Base-by-base conservation (phyloP, 2,113 vertebrate genomes). In the Xiphophorus couchianus region DNA sequence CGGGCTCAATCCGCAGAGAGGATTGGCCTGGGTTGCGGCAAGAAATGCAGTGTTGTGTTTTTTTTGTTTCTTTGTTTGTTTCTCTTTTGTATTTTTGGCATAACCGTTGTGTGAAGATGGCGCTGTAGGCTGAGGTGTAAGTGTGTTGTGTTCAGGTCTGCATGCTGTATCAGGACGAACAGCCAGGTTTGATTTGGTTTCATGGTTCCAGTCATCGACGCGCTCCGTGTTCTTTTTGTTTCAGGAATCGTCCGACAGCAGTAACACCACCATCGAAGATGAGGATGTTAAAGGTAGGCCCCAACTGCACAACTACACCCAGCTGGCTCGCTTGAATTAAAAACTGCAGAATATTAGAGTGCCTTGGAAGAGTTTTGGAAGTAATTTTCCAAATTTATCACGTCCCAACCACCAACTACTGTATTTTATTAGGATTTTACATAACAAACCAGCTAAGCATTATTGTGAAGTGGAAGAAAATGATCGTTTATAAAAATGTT, bases 191-290 rank as follows among this genome's bases (percentile, higher is more conserved):
- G 42, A 0, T 33, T 71, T 15, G 22, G 17, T 27, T 15, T 19
- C 44, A 25, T 13, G 8, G 0, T 77, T 31, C 66, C 29, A 37
- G 0, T 73, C 42, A 73, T 61, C 5, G 37, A 30, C 1, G 3
- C n/a, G 14, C 87, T 62, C 35, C 35, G 25, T 83, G 48, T 78
- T 76, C 15, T 71, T 78, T 78, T 10, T 27, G 72, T 73, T 83
- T 37, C 94, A 99, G 98, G 98, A 95, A 86, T 99, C 98, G 0
- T 97, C 97, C 0, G 98, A 99, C 91, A 99, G 98, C 93, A 97
- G 96, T 93, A 98, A 97, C 92, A 97, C 97, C 58, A 98, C 97
- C 48, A 96, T 98, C 48, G 98, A 99, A 90, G 98, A 99, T 0
- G 98, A 99, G 87, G 97, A 99, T 84, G 96, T 97, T 31, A 99